Base-by-base conservation (phyloP, 2,797 vertebrate genomes). In the Brachymystax lenok region DNA sequence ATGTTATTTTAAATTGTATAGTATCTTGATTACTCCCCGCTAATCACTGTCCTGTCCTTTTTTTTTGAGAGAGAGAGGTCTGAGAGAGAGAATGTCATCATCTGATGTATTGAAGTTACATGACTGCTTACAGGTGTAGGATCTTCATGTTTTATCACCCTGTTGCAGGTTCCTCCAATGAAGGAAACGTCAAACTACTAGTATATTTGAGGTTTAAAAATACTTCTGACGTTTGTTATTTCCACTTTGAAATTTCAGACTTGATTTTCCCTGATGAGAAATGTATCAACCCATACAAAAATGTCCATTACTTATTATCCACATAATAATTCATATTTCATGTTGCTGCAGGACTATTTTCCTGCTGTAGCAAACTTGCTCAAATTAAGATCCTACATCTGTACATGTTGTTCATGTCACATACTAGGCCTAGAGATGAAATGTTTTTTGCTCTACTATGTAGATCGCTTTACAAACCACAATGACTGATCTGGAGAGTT, bases 401-500 rank as follows among this genome's bases (percentile, higher is more conserved):
- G 14, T 19, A 7, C 17, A 8, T 59, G 56, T 27, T 4, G 14
- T 33, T 68, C 35, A 10, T 3, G 27, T 33, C 66, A 17, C 6
- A 30, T 17, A 19, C 2, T 10, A 63, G 59, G 59, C 59, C 21
- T 3, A 27, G 16, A 30, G 13, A 68, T 30, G 0, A 17, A 68
- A 17, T 17, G 14, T 67, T 4, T 68, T 30, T 6, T 12, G 7
- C 46, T 66, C 24, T 30, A 1, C 73, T 3, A 13, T 28, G 12
- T 61, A 74, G 73, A 28, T 72, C 64, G 56, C 28, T 33, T 28
- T 21, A 16, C 67, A 66, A 28, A 71, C 63, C 80, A 90, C 71
- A 0, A 96, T 96, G 95, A 95, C 94, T 0, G 94, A 96, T 82
- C 92, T 97, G 87, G 96, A 96, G 89, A 95, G 90, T 77, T 94